phyloP scores from a whole-genome alignment of 2,888 invertebrate genomes.

The Galerucella pusilla region DNA sequence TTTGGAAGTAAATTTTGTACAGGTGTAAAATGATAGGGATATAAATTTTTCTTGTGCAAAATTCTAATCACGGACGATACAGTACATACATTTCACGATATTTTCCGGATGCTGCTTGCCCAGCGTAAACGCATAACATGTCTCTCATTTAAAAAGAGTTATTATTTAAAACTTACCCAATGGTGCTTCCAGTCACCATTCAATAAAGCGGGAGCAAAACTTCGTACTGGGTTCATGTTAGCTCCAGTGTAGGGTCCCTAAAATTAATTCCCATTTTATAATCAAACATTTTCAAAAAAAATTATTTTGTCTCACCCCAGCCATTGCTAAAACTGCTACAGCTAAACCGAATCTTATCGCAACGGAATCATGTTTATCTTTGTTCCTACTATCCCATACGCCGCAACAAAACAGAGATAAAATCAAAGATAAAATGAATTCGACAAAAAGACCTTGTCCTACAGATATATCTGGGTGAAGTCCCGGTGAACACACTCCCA shows the following conservation, averaged over 20 bases:
- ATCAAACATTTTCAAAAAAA: background rate
- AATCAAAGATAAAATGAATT: constrained; percentile 74
- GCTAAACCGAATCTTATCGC: constrained; percentile 77
- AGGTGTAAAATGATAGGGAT: too few species aligned
- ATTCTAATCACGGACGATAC: too few species aligned
- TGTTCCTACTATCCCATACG: constrained; percentile 78
- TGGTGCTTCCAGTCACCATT: constrained; percentile 74
- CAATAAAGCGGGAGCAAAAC: constrained; percentile 78
- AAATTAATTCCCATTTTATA: constrained; percentile 3
- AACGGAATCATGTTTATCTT: constrained; percentile 72
- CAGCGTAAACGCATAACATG: too few species aligned
- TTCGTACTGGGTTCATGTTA: constrained; percentile 77
- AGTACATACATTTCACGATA: too few species aligned
- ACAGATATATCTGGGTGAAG: constrained; percentile 50
- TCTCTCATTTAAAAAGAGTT: too few species aligned
- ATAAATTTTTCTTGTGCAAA: too few species aligned
- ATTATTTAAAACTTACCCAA: constrained; percentile 67
- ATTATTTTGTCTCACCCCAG: constrained; percentile 63
- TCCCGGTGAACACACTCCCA: constrained; percentile 58
- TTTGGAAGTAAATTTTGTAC: too few species aligned
- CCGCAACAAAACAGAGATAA: constrained; percentile 76
- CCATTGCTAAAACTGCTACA: constrained; percentile 73
- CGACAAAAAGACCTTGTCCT: constrained; percentile 72
- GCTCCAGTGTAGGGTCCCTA: constrained; percentile 68
- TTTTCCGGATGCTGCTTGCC: too few species aligned